phyloP scores from a whole-genome alignment of 2,888 invertebrate genomes.

The Amorpha juglandis region DNA sequence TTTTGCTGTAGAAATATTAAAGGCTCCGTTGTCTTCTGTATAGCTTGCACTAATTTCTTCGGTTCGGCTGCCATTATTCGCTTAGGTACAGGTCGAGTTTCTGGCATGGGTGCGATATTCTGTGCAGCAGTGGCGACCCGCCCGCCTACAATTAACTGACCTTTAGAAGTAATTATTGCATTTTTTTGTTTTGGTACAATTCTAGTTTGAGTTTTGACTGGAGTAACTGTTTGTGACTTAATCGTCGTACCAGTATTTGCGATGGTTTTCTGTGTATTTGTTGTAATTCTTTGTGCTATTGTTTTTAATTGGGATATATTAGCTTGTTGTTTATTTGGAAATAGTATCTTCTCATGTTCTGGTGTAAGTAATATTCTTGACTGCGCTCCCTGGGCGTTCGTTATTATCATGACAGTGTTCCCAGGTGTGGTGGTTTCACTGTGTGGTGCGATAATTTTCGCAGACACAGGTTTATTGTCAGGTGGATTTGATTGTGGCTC shows the following conservation, averaged over 20 bases:
- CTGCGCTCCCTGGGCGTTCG: constrained; percentile 85
- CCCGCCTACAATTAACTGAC: constrained; percentile 80
- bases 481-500: constrained; percentile 51
- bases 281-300: constrained; percentile 65
- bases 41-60: constrained; percentile 66
- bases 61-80: constrained; percentile 67
- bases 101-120: constrained; percentile 77
- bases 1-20: constrained; percentile 77
- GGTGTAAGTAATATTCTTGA: constrained; percentile 85
- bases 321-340: constrained; percentile 79
- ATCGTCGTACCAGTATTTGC: constrained; percentile 43
- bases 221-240: constrained; percentile 33
- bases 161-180: constrained; percentile 84
- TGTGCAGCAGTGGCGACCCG: constrained; percentile 74
- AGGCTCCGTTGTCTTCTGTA: constrained; percentile 70
- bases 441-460: constrained; percentile 67
- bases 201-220: constrained; percentile 60
- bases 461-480: constrained; percentile 70
- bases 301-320: constrained; percentile 70
- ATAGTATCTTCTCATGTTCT: constrained; percentile 85
- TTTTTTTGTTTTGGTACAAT: constrained; percentile 74
- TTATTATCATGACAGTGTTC: constrained; percentile 86
- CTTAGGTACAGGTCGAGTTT: constrained; percentile 66
- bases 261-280: constrained; percentile 59
- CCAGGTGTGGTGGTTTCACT: constrained; percentile 65